Conservation (phyloP, 2,113 vertebrate genomes). For the Mohoua ochrocephala region DNA sequence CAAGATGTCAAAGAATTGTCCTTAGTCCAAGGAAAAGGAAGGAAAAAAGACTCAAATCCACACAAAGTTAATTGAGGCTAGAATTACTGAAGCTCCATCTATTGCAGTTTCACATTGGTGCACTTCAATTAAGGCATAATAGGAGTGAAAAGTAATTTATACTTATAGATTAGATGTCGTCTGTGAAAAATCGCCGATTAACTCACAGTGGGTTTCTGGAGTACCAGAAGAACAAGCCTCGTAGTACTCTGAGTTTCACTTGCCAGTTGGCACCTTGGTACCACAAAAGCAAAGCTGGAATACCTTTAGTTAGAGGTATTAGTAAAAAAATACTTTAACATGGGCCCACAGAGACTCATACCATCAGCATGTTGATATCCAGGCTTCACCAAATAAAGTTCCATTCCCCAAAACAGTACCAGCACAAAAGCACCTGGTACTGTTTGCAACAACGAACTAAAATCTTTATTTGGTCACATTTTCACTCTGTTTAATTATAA, state of each 20-base stretch:
- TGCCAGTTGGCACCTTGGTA: slow-evolving; percentile 13
- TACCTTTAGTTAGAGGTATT: slow-evolving; percentile 18
- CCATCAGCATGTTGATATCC: neutral
- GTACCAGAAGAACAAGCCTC: slow-evolving; percentile 54
- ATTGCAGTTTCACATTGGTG: slow-evolving; percentile 75
- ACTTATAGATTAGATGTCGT: slow-evolving; percentile 78
- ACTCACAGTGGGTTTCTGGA: slow-evolving; percentile 67
- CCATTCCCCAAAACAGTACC: neutral
- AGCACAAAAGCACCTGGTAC: neutral
- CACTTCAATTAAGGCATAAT: slow-evolving; percentile 82
- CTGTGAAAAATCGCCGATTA: slow-evolving; percentile 78
- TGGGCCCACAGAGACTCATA: neutral
- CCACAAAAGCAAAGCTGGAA: slow-evolving; percentile 62
- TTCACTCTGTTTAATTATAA: neutral
- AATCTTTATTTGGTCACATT: neutral
- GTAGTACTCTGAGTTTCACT: neutral
- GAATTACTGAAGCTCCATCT: slow-evolving; percentile 67
- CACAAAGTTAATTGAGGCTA: slow-evolving; percentile 69
- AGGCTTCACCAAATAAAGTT: neutral
- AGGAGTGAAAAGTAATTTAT: slow-evolving; percentile 79
- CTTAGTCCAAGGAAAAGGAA: slow-evolving; percentile 38
- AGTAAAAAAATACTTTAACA: neutral
- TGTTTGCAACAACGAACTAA: neutral
- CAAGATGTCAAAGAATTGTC: slow-evolving; percentile 61
- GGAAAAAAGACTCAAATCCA: slow-evolving; percentile 50